Percentiles rank a stretch among this genome's conserved stretches.
These are phyloP conservation scores for Sturnira hondurensis DNA, from an alignment of 2,113 vertebrate species.

Conservation along the genomic window DNA sequence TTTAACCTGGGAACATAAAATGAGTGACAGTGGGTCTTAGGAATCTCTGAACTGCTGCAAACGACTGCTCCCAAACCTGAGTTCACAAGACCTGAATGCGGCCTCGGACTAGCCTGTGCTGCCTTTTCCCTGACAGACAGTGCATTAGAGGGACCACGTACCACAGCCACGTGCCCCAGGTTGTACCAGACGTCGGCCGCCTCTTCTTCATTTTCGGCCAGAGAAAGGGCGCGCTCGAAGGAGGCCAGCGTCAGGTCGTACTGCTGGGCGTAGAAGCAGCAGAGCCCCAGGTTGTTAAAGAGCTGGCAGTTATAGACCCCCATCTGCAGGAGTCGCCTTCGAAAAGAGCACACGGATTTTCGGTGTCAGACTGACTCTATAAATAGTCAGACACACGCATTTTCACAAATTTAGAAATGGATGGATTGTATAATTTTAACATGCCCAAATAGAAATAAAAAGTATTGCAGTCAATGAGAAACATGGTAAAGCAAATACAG, in stretches of 20 bases:
- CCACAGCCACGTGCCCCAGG: conserved; percentile 94
- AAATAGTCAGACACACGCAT: not conserved
- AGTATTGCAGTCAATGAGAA: not conserved
- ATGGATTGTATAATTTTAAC: not conserved
- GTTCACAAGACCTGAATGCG: not conserved
- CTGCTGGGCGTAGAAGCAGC: conserved; percentile 98
- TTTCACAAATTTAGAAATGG: not conserved
- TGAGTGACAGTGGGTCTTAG: not conserved
- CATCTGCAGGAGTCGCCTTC: conserved; percentile 96
- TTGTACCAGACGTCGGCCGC: conserved; percentile 98
- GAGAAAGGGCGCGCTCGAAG: conserved; percentile 92
- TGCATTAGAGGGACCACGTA: conserved; percentile 76
- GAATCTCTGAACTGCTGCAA: not conserved
- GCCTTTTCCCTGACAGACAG: not conserved
- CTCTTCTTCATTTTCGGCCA: conserved; percentile 92
- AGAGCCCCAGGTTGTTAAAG: conserved; percentile 97
- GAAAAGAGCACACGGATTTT: conserved; percentile 44
- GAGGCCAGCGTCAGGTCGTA: conserved; percentile 97
- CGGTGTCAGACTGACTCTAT: not conserved
- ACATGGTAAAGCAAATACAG: not conserved
- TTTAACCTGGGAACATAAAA: not conserved
- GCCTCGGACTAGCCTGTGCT: not conserved
- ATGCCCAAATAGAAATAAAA: not conserved
- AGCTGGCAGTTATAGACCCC: conserved; percentile 97
- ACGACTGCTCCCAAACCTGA: not conserved